phyloP scores from a whole-genome alignment of 2,888 invertebrate genomes.

The Disparrhopalites patrizii region DNA sequence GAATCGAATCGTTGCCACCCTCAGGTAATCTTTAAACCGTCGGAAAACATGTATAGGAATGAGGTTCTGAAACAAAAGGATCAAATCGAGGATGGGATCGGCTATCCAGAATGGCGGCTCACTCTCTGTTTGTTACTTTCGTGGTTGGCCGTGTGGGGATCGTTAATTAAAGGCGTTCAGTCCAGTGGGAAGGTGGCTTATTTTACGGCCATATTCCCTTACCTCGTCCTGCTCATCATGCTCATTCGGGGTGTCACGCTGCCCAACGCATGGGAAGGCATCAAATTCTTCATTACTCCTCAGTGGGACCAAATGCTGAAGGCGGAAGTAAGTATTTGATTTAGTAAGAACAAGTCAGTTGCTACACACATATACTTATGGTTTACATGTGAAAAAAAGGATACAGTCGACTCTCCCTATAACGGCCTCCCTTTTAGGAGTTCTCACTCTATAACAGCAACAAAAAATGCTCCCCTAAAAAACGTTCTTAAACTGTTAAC shows the following conservation, averaged over 20 bases:
- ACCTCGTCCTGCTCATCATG: constrained; percentile 69
- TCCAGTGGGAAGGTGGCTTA: constrained; percentile 65
- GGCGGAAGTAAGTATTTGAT: constrained; percentile 62
- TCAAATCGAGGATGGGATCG: constrained; percentile 51
- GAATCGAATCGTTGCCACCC: too few species aligned
- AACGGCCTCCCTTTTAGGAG: too few species aligned
- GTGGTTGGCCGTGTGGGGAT: constrained; percentile 66
- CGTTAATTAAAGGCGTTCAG: constrained; percentile 66
- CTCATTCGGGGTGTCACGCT: constrained; percentile 59
- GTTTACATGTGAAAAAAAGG: too few species aligned
- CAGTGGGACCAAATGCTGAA: constrained; percentile 70
- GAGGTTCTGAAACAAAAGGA: constrained; percentile 56
- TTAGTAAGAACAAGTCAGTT: too few species aligned
- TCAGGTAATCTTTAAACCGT: constrained; percentile 23
- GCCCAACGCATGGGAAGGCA: constrained; percentile 69
- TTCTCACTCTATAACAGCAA: too few species aligned
- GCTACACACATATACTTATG: not conserved
- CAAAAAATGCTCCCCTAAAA: too few species aligned
- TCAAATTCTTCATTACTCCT: constrained; percentile 73
- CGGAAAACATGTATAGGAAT: too few species aligned
- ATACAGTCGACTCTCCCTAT: too few species aligned
- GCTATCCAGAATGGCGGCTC: constrained; percentile 34
- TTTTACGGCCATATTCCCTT: constrained; percentile 83
- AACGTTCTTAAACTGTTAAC: too few species aligned
- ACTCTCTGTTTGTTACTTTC: constrained; percentile 60